A percentile compares a stretch with the other conserved stretches of the same genome.
Conservation (phyloP, 2,113 vertebrate species). For the Siniperca knerii region DNA sequence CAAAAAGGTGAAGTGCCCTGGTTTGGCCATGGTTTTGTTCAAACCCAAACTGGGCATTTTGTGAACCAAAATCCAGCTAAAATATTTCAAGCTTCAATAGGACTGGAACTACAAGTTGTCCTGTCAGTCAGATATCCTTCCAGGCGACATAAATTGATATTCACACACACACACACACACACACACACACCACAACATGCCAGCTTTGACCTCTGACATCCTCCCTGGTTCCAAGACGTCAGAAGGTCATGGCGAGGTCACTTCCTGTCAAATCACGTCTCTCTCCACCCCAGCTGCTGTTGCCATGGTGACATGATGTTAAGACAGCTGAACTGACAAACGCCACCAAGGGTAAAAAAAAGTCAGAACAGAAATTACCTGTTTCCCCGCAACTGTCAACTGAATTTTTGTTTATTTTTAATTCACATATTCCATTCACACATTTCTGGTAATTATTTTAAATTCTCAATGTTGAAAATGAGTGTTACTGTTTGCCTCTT, state of each 20-base stretch:
- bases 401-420: neutral
- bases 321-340: slow-evolving; percentile 37
- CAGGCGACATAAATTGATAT: neutral
- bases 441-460: too few species aligned
- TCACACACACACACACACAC: neutral
- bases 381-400: neutral
- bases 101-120: neutral
- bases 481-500: neutral
- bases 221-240: slow-evolving; percentile 29
- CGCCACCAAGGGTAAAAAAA: neutral
- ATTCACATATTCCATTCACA: neutral
- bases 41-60: neutral
- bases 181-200: slow-evolving; percentile 18
- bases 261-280: slow-evolving; percentile 52
- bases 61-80: neutral
- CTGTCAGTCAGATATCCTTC: slow-evolving; percentile 17
- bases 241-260: slow-evolving; percentile 50
- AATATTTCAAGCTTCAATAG: neutral
- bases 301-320: slow-evolving; percentile 32
- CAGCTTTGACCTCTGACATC: slow-evolving; percentile 45
- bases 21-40: neutral
- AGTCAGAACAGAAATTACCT: neutral
- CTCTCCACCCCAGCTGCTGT: slow-evolving; percentile 27
- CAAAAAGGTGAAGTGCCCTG: neutral
- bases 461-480: neutral